Evolutionary conservation across 2,113 vertebrate species (phyloP), one percentile per base, ranked within the genome.

Genomic region (Tyrannus savana): DNA sequence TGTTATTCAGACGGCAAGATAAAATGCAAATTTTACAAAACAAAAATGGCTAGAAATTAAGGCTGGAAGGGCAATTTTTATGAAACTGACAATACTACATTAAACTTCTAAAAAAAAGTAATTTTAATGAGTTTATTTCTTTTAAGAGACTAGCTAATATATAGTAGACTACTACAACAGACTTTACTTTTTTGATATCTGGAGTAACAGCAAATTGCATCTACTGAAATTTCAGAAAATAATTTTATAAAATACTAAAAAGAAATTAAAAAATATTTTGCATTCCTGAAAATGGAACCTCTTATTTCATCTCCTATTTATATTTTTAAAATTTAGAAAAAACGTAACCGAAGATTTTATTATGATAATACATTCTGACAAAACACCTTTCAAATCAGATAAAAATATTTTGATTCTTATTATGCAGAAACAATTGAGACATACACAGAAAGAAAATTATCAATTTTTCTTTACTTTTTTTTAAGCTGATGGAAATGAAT

Each of bases 211-310:
- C 87, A 93, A 82, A 84, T 33, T 49, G 62, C 27, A 94, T 28
- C 39, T 50, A 56, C 37, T 68, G 46, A 77, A 71, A 85, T 18
- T 64, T 63, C 74, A 81, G 55, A 80, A 95, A 19, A 72, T 42
- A 93, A 93, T 95, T 95, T 93, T 67, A 91, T 23, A 91, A 59
- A 85, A 24, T 35, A 30, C 42, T 92, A 95, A 83, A 77, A 74
- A 74, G 30, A 93, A 81, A 3, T 90, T 77, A 44, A 76, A 47
- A 93, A 92, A 22, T 60, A 62, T 50, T 93, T 95, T 71, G 55
- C 24, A 37, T 92, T 87, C 52, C 71, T 94, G 62, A 95, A 86
- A 96, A 96, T 6, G 3, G 8, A 91, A 28, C 6, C 5, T 66
- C 31, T 69, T 58, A n/a, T 53, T 73, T 79, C 18, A 23, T 53